Evolutionary conservation across 2,888 invertebrate genomes (phyloP), one percentile per base, ranked within the genome.

Genomic region (Pycnomerus fuliginosus): DNA sequence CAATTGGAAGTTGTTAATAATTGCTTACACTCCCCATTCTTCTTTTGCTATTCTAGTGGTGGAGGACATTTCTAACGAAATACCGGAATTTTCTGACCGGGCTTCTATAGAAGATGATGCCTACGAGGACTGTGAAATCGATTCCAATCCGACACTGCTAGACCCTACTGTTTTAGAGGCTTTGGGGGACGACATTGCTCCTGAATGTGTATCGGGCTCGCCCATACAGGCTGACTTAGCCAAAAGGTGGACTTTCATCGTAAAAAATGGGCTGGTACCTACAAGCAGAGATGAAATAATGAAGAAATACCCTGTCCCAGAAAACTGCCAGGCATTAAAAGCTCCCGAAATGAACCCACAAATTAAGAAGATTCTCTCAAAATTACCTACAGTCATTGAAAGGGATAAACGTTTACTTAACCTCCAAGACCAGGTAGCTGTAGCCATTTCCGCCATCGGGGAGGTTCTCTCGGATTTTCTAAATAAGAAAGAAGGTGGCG

Each of bases 281-380:
- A 34, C 16, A 8, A 24, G 20, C 7, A 39, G 20, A 10, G n/a
- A 29, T 2, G 30, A 24, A 1, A 11, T 44, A 12, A 15, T 39
- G 1, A 20, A 24, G 5, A 39, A 44, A 35, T 30, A 39, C 17
- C 24, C 16, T 16, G 10, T 29, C 4, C 38, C 39, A 1, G 34
- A 28, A 16, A 44, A 44, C 13, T 14, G 27, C 3, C 3, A 7
- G 1, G 3, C 2, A 15, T 10, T 44, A 2, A 12, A 29, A 16
- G 14, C 33, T 12, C 39, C 39, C 2, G 12, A 32, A 13, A 15
- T 44, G 28, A 40, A 44, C 11, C 33, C 28, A 12, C 28, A 33
- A 16, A 25, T 44, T 3, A 3, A 10, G 5, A 13, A 13, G n/a
- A 36, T 36, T 1, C 12, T 34, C 2, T 15, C 33, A 5, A 20